Conservation (phyloP, 2,113 vertebrate genomes). For the Talpa occidentalis region DNA sequence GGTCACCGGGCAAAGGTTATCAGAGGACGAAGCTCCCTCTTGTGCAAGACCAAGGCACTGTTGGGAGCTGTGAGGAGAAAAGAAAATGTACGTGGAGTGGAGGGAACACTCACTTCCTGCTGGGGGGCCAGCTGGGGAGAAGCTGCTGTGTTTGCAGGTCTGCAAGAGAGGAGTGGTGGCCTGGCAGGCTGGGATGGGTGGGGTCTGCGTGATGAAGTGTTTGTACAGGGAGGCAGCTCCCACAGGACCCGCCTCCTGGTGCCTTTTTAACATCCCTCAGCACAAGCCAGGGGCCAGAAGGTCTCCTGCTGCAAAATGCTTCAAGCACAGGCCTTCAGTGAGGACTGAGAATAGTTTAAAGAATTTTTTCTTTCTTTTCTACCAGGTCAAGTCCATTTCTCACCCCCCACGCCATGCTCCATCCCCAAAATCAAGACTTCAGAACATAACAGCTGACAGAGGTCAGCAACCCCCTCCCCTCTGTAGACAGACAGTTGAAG, state of each 20-base stretch:
- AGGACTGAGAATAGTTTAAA: not conserved
- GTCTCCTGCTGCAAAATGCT: not conserved
- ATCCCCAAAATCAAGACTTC: not conserved
- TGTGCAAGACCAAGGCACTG: not conserved
- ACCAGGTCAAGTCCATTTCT: not conserved
- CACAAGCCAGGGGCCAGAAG: not conserved
- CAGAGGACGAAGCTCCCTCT: conserved; percentile 29
- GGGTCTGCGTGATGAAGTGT: not conserved
- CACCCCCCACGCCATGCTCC: not conserved
- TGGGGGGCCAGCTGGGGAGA: not conserved
- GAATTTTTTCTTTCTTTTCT: not conserved
- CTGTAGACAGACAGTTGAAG: not conserved
- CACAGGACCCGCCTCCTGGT: not conserved
- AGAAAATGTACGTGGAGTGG: not conserved
- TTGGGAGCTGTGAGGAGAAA: not conserved
- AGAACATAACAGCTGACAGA: not conserved
- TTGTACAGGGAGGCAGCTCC: not conserved
- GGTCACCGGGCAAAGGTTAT: conserved; percentile 55
- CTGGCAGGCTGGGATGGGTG: not conserved
- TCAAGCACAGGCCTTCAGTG: not conserved
- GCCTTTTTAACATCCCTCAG: not conserved
- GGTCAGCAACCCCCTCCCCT: not conserved
- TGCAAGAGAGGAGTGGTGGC: not conserved
- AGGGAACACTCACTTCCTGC: not conserved
- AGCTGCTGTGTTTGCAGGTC: not conserved